phyloP scores from a whole-genome alignment of 2,888 invertebrate species.

The Cerceris rybyensis region DNA sequence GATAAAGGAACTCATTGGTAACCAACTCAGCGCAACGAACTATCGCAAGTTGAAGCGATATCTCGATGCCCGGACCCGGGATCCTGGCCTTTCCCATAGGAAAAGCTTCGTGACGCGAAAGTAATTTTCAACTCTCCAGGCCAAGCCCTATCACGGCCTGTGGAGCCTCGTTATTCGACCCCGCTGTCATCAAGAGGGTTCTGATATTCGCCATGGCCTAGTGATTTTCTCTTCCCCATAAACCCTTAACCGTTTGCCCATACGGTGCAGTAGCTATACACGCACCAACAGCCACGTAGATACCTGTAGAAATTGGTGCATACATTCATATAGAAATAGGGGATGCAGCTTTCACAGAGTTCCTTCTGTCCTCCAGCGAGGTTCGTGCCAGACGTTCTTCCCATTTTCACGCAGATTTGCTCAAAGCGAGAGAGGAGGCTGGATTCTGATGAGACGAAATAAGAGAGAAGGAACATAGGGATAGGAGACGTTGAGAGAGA shows the following conservation, averaged over 20 bases:
- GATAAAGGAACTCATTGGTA: constrained; percentile 38
- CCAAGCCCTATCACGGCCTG: constrained; percentile 43
- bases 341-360: constrained; percentile 20
- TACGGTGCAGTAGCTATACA: not conserved
- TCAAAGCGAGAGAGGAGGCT: constrained; percentile 62
- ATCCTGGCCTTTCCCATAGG: constrained; percentile 19
- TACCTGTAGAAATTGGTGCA: not conserved
- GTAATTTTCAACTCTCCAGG: constrained; percentile 45
- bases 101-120: constrained; percentile 43
- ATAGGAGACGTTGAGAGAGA: constrained; percentile 7
- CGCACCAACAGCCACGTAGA: not conserved
- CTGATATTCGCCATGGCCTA: constrained; percentile 43
- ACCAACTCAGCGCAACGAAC: constrained; percentile 35
- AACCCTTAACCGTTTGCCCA: constrained; percentile 3
- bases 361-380: constrained; percentile 8
- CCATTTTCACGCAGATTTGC: constrained; percentile 74
- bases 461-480: not conserved
- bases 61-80: constrained; percentile 16
- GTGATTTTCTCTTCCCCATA: constrained; percentile 15
- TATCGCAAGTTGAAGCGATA: constrained; percentile 37
- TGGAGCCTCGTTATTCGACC: constrained; percentile 53
- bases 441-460: constrained; percentile 14
- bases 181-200: constrained; percentile 43
- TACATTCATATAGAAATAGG: not conserved
- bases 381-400: constrained; percentile 52